Base-by-base conservation (phyloP, 2,797 vertebrate species). In the Xenops minutus region DNA sequence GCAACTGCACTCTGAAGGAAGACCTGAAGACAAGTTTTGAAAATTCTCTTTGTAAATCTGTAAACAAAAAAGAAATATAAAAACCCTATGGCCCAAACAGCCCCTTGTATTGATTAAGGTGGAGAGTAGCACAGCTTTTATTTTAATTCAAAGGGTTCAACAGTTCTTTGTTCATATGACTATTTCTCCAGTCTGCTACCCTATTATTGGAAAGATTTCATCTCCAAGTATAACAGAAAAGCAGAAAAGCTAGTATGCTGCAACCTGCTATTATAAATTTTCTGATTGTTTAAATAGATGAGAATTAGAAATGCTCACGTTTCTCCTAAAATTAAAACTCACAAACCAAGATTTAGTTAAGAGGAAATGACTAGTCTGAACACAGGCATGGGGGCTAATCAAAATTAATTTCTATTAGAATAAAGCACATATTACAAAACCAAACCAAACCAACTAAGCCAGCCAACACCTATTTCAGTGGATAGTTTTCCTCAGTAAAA, bases 31-130 rank as follows among this genome's bases (percentile, higher is more conserved):
- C 29, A 88, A 61, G 15, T 73, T 91, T 27, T 73, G 46, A 92
- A 89, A 94, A 95, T 75, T 96, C 85, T 84, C 63, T 93, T 93
- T 93, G 71, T 92, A 92, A 89, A 81, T 66, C 73, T 11, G 32
- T 79, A 95, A 89, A 83, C 17, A 92, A 79, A 90, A 93, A 69
- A 71, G 21, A 77, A 89, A 72, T 34, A 59, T 9, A 81, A 93
- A 90, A 61, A 0, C 49, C 32, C 34, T 48, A 12, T 3, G 2
- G 83, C 34, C 37, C 79, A 91, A 78, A 73, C 39, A 86, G 29
- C 11, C 48, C 22, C 39, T 86, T 81, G 34, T 73, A 86, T 76
- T 91, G 85, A 91, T 91, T 83, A 82, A 73, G 48, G 49, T 52
- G 14, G 32, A 82, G 9, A 79, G 12, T 46, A 91, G 71, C 8